Conservation (phyloP, 1,140 invertebrate genomes). For the Brachionus paranguensis region DNA sequence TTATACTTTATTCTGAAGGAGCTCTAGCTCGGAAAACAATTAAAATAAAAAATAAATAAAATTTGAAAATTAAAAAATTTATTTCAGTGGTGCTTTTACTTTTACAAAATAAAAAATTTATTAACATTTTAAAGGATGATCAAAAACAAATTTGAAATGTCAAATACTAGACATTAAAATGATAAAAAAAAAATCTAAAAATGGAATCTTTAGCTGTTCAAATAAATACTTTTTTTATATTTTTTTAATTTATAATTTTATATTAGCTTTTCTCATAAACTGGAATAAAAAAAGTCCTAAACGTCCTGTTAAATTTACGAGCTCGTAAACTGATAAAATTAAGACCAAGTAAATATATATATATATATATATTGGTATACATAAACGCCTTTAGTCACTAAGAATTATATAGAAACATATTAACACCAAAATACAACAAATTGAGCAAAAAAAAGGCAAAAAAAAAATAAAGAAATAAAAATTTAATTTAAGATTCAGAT, state of each 20-base stretch:
- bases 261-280: not conserved
- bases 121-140: not conserved
- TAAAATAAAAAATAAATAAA: too few relatives aligned
- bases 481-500: not conserved
- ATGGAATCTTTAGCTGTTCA: not conserved
- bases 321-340: not conserved
- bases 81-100: too few relatives aligned
- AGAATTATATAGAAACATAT: too few relatives aligned
- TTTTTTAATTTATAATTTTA: not conserved
- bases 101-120: not conserved
- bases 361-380: not conserved
- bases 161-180: not conserved
- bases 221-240: not conserved
- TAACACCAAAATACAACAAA: not conserved
- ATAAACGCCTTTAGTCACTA: too few relatives aligned
- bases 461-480: not conserved
- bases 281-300: not conserved
- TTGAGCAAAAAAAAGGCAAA: not conserved
- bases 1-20: too few relatives aligned
- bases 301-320: not conserved
- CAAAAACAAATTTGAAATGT: not conserved
- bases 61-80: too few relatives aligned
- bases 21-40: too few relatives aligned
- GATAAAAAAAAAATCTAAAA: not conserved
- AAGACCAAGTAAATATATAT: not conserved